A percentile compares a stretch with the other conserved stretches of the same genome.
Evolutionary conservation across 1,140 invertebrate genomes (phyloP).

Genomic region (Formica exsecta): DNA sequence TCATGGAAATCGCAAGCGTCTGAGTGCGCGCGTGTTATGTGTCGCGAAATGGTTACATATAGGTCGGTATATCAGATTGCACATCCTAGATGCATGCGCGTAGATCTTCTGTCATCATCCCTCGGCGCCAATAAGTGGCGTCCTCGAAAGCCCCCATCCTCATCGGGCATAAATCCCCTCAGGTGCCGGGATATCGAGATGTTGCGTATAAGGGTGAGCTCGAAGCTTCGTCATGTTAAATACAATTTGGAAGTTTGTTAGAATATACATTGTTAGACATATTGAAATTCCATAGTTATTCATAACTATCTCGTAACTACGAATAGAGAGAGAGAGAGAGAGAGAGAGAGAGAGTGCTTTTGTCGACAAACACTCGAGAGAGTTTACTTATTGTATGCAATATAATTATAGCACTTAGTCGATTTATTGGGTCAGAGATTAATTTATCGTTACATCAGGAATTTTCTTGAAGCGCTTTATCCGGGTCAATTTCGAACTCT

Average conservation of each 20-base stretch:
- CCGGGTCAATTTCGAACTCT: neutral
- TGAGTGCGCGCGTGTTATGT: neutral
- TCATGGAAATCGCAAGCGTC: slow-evolving; percentile 40
- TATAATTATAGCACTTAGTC: neutral
- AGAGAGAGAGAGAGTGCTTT: neutral
- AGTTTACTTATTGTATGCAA: neutral
- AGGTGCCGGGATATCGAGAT: slow-evolving; percentile 7
- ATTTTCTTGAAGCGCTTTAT: neutral
- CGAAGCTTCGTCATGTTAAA: neutral
- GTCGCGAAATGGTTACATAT: slow-evolving; percentile 46
- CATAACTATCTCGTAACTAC: neutral
- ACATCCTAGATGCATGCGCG: slow-evolving; percentile 55
- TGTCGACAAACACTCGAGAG: slow-evolving; percentile 7
- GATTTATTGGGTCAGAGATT: neutral
- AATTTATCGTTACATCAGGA: neutral
- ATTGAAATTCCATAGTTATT: slow-evolving; percentile 18
- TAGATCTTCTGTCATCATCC: slow-evolving; percentile 34
- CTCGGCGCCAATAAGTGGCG: slow-evolving; percentile 35
- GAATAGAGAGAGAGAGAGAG: no score
- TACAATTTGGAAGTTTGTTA: neutral
- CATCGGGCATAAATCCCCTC: slow-evolving; percentile 34
- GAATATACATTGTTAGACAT: no score
- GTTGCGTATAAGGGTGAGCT: neutral
- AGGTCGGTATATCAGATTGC: slow-evolving; percentile 3
- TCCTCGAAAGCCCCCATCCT: slow-evolving; percentile 33